A percentile compares a stretch with the other conserved stretches of the same genome.
phyloP scores from a whole-genome alignment of 2,797 vertebrate genomes.

The Pangasius mekongensis region DNA sequence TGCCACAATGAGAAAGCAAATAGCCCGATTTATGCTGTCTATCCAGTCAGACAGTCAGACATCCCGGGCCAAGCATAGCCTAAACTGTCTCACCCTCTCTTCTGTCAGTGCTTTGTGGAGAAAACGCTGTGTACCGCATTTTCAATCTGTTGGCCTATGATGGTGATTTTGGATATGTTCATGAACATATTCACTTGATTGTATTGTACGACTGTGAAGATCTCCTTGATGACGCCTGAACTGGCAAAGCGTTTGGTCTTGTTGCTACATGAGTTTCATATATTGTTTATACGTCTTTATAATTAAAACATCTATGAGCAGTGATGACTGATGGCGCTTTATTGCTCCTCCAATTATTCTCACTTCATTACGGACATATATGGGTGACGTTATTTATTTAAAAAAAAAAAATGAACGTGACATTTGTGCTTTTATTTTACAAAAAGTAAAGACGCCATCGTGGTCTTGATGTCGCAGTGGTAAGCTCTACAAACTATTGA shows the following conservation, averaged over 20 bases:
- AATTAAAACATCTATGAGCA: constrained; percentile 82
- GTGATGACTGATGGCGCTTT: constrained; percentile 23
- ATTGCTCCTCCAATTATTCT: constrained; percentile 51
- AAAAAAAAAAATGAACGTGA: too few species aligned
- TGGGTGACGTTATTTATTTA: background rate
- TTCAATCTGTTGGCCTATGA: constrained; percentile 64
- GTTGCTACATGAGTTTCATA: constrained; percentile 83
- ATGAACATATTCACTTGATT: constrained; percentile 81
- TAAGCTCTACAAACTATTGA: background rate
- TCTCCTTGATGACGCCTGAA: constrained; percentile 67
- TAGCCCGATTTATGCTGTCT: constrained; percentile 28
- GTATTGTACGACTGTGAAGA: constrained; percentile 80
- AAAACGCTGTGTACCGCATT: constrained; percentile 48
- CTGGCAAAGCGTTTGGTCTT: constrained; percentile 72
- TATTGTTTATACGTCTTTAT: constrained; percentile 94
- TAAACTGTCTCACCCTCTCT: constrained; percentile 32
- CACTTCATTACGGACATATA: background rate
- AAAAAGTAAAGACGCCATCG: background rate
- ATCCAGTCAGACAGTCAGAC: constrained; percentile 23
- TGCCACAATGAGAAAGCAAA: constrained; percentile 53
- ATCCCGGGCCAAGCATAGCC: constrained; percentile 24
- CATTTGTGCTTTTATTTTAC: background rate
- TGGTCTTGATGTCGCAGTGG: background rate
- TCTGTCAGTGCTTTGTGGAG: constrained; percentile 56
- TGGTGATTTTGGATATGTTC: constrained; percentile 66